Evolutionary conservation across 2,113 vertebrate genomes (phyloP), one percentile per base, ranked within the genome.

Genomic region (Rhinopomastus cyanomelas): DNA sequence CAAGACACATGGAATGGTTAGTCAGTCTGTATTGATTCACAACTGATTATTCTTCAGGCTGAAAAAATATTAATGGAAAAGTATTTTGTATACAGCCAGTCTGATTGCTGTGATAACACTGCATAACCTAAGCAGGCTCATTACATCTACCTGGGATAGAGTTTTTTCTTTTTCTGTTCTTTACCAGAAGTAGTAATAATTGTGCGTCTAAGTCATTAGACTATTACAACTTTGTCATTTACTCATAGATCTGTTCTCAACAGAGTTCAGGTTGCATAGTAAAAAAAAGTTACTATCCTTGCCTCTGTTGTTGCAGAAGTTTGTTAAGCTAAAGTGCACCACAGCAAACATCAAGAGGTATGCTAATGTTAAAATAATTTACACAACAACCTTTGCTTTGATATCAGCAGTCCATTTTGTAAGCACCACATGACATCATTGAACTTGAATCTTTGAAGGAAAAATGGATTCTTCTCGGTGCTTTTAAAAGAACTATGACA

Each of bases 51-150:
- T 91, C 57, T 62, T 80, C 68, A 64, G 42, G 55, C 42, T 89
- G 81, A 80, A 89, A 93, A 93, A 80, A 64, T 82, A 91, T 87
- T 87, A 0, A 85, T 62, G 60, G 76, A 89, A 59, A 88, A 78
- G 11, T 60, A 65, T 67, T 78, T 88, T 56, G 74, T 48, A 81
- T 60, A 80, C 59, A 64, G 73, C 34, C 69, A 56, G 29, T 36
- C 64, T 77, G 81, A 95, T 59, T 93, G 81, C 72, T 77, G 81
- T 87, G 62, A 71, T 85, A 89, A 81, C 61, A 72, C 52, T 78
- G 89, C 80, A 71, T 92, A 89, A 80, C 48, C 55, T 85, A 74
- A 73, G 8, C 59, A 51, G 52, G 48, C 52, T 94, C 68, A 77
- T 92, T 91, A 92, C 91, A 82, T 77, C 21, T 27, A 59, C 27